These are phyloP conservation scores for Lepidotrigona ventralis DNA, from an alignment of 1,140 invertebrate species.

Conservation along the genomic window DNA sequence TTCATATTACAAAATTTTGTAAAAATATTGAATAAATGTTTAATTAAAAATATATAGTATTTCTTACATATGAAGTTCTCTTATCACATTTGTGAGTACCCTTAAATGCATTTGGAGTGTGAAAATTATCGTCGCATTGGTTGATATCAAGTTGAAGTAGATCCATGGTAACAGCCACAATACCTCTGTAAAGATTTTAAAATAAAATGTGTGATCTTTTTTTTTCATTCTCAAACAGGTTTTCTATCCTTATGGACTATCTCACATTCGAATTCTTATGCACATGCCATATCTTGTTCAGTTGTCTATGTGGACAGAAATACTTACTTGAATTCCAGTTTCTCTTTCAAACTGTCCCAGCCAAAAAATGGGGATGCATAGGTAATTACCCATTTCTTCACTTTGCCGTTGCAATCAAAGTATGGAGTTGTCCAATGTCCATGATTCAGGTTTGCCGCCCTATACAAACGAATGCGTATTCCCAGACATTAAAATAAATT, in stretches of 20 bases:
- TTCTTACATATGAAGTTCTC: conserved; percentile 94
- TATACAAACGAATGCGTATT: conserved; percentile 68
- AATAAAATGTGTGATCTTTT: conserved; percentile 77
- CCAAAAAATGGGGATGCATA: conserved; percentile 98
- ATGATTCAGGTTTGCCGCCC: conserved; percentile 91
- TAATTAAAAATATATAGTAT: background rate
- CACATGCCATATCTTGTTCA: background rate
- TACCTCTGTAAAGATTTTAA: conserved; percentile 88
- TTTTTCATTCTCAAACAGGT: conserved; percentile 53
- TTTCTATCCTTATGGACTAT: conserved; percentile 32
- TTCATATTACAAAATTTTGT: background rate
- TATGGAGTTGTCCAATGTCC: conserved; percentile 96
- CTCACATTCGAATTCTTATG: conserved; percentile 48
- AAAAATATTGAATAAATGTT: background rate
- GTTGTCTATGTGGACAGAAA: conserved; percentile 32
- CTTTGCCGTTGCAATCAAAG: conserved; percentile 95
- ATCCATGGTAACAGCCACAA: conserved; percentile 95
- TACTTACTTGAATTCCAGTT: conserved; percentile 96
- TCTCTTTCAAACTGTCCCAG: conserved; percentile 94
- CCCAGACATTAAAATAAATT: conserved; percentile 76
- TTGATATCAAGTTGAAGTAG: conserved; percentile 95
- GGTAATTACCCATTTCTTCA: conserved; percentile 96
- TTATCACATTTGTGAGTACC: conserved; percentile 96
- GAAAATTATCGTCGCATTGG: conserved; percentile 95
- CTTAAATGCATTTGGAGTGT: conserved; percentile 96